Evolutionary conservation across 1,140 invertebrate species (phyloP), one percentile per base, ranked within the genome.

Genomic region (Diprion similis): DNA sequence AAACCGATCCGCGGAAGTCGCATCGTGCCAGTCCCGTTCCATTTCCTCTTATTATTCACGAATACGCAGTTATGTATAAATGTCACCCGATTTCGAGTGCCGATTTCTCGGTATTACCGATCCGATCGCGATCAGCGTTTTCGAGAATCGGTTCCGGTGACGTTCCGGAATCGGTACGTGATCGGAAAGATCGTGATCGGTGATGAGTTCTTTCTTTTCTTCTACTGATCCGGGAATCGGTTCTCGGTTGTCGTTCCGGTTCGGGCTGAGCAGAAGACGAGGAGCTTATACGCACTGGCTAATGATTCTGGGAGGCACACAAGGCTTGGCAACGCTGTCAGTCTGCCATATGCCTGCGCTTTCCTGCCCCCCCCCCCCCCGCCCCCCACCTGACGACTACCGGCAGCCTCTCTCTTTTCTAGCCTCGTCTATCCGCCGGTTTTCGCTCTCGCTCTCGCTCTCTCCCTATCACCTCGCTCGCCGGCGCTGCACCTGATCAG

Each of bases 341-440:
- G 51, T 17, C 51, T 15, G 51, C 51, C 51, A 59, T 59, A 59
- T 59, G 51, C 51, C 51, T 59, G n/a, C 51, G 51, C 51, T 59
- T 17, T 59, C 51, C 51, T 59, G 51, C 4, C 11, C 51, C 51
- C 51, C 51, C n/a, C 48, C 48, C n/a, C n/a, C 15, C 10, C 15
- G n/a, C n/a, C n/a, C n/a, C 51, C n/a, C 9, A 59, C 51, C 51
- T 59, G 24, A 1, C 24, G 51, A 13, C n/a, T 13, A 17, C 51
- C 51, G 51, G n/a, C 3, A 9, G 9, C 51, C 51, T 59, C 51
- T 59, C 51, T 59, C 51, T 59, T 59, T 17, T 59, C 51, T 59
- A 59, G 6, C 51, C 51, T 17, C 11, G 51, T 59, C 51, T 17
- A 13, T 15, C 51, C 11, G n/a, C 51, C 51, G 51, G n/a, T 59